Conservation (phyloP, 2,888 invertebrate species). For the Melieria omissa region DNA sequence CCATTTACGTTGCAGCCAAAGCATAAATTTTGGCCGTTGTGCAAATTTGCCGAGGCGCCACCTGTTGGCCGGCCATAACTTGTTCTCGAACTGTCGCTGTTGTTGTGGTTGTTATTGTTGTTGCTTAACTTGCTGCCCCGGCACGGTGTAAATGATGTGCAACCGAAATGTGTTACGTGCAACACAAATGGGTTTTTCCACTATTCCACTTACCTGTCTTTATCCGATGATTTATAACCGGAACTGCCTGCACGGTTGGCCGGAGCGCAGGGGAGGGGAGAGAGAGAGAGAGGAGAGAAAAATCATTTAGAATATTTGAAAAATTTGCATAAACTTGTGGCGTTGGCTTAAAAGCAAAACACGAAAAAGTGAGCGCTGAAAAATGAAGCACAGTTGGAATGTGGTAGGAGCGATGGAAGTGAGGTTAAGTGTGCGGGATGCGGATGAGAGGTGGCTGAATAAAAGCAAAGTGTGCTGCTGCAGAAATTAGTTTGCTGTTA, state of each 20-base stretch:
- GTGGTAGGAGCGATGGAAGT: too few species aligned
- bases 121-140: too few species aligned
- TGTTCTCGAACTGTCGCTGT: slow-evolving; percentile 52
- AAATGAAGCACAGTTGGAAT: too few species aligned
- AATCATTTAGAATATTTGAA: slow-evolving; percentile 17
- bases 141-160: not conserved
- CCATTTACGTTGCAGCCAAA: not conserved
- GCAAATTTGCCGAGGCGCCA: not conserved
- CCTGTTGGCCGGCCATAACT: slow-evolving; percentile 41
- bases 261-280: slow-evolving; percentile 29
- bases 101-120: slow-evolving; percentile 25
- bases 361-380: too few species aligned
- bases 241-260: slow-evolving; percentile 74
- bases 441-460: too few species aligned
- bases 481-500: too few species aligned
- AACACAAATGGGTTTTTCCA: slow-evolving; percentile 31
- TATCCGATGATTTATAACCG: slow-evolving; percentile 84
- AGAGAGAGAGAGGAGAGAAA: slow-evolving; percentile 24
- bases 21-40: not conserved
- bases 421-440: too few species aligned
- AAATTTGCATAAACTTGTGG: slow-evolving; percentile 19
- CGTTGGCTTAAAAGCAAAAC: too few species aligned
- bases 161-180: not conserved
- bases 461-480: too few species aligned
- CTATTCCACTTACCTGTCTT: slow-evolving; percentile 78